Evolutionary conservation across 2,113 vertebrate genomes (phyloP).

Genomic region (Acinonyx jubatus): DNA sequence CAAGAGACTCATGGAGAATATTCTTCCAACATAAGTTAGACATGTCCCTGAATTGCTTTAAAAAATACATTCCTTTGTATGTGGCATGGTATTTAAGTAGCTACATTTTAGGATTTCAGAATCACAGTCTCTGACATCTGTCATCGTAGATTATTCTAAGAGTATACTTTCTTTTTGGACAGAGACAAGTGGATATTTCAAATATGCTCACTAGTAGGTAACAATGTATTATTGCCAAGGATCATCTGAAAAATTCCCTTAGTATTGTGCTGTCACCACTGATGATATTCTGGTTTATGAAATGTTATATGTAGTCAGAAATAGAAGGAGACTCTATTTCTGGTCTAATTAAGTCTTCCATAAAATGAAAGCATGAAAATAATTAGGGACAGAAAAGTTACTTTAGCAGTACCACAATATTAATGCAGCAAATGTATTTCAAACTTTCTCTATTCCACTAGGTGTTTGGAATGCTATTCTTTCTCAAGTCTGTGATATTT

Average conservation of each 20-base stretch:
- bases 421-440: slow-evolving; percentile 54
- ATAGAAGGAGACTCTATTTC: slow-evolving; percentile 64
- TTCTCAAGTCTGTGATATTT: slow-evolving; percentile 63
- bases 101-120: background rate
- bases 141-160: background rate
- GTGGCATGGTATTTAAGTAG: background rate
- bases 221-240: slow-evolving; percentile 15
- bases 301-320: slow-evolving; percentile 5
- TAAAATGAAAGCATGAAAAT: slow-evolving; percentile 65
- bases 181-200: background rate
- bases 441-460: slow-evolving; percentile 11
- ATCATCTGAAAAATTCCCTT: slow-evolving; percentile 45
- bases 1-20: background rate
- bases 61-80: background rate
- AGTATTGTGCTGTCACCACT: background rate
- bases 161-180: background rate
- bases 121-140: background rate
- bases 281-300: background rate
- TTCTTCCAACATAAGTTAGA: background rate
- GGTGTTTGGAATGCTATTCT: slow-evolving; percentile 54
- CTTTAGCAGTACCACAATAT: slow-evolving; percentile 26
- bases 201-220: background rate
- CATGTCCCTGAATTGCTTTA: background rate
- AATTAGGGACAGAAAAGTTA: slow-evolving; percentile 63
- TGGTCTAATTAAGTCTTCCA: slow-evolving; percentile 74